phyloP scores from a whole-genome alignment of 2,888 invertebrate species.

The Caenorhabditis sinica region DNA sequence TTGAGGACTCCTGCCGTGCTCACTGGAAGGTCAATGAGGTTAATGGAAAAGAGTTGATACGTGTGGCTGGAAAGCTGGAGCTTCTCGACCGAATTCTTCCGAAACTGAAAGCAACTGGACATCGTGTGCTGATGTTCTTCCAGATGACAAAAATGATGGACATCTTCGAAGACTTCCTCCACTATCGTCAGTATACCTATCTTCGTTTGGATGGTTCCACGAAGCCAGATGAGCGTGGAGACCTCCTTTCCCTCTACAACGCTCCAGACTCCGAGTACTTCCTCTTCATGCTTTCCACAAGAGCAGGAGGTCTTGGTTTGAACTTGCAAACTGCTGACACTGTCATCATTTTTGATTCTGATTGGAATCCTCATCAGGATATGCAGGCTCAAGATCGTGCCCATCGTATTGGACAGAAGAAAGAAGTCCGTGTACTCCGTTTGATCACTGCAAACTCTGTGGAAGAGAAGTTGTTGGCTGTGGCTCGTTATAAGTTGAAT shows the following conservation, averaged over 20 bases:
- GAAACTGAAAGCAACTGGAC: slow-evolving; percentile 93
- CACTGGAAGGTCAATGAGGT: slow-evolving; percentile 77
- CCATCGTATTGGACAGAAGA: slow-evolving; percentile 98
- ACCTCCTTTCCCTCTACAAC: slow-evolving; percentile 93
- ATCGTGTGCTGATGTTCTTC: slow-evolving; percentile 97
- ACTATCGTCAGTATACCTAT: slow-evolving; percentile 89
- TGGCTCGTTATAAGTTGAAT: slow-evolving; percentile 96
- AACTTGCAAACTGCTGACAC: slow-evolving; percentile 99
- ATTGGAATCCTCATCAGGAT: slow-evolving; percentile 99
- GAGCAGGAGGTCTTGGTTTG: slow-evolving; percentile 96
- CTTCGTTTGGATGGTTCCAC: slow-evolving; percentile 97
- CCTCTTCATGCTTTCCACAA: slow-evolving; percentile 95
- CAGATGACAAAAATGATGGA: slow-evolving; percentile 99
- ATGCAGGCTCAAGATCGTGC: slow-evolving; percentile 99
- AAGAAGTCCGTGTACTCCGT: slow-evolving; percentile 95
- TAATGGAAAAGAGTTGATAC: slow-evolving; percentile 90
- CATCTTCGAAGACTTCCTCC: slow-evolving; percentile 97
- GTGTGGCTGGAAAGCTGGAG: slow-evolving; percentile 98
- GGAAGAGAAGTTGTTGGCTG: slow-evolving; percentile 97
- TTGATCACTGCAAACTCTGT: slow-evolving; percentile 99
- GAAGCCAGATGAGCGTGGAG: slow-evolving; percentile 97
- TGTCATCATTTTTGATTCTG: too few relatives aligned
- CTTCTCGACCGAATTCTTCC: slow-evolving; percentile 96
- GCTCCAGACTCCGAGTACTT: slow-evolving; percentile 93
- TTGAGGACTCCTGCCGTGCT: slow-evolving; percentile 88